These are phyloP conservation scores for Meloe dianella DNA, from an alignment of 2,888 invertebrate species.

Conservation along the genomic window DNA sequence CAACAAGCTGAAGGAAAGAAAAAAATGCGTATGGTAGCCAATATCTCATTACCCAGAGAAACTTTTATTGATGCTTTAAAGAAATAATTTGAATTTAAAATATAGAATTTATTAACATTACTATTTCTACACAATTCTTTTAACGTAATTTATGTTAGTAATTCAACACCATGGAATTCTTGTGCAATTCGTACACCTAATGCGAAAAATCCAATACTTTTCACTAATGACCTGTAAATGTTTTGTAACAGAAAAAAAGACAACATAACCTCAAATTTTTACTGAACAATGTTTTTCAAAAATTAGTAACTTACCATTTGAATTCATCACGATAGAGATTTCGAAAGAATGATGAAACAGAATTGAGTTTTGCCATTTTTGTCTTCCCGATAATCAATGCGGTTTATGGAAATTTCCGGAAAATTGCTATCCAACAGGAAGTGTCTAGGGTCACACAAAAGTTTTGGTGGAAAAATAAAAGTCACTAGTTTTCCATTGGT, in stretches of 20 bases:
- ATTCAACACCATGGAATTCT: conserved; percentile 76
- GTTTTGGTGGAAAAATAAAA: not conserved
- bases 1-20: conserved; percentile 95
- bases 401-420: not conserved
- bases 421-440: not conserved
- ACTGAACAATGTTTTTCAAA: not conserved
- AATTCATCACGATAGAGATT: conserved; percentile 29
- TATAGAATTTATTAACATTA: not conserved
- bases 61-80: conserved; percentile 93
- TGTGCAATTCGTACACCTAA: conserved; percentile 79
- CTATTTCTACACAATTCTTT: not conserved
- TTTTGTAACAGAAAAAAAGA: not conserved
- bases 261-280: conserved; percentile 29
- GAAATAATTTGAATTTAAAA: conserved; percentile 59
- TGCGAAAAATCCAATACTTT: conserved; percentile 50
- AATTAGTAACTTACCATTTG: conserved; percentile 23
- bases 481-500: not conserved
- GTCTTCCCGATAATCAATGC: not conserved
- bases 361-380: conserved; percentile 23
- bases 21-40: conserved; percentile 89
- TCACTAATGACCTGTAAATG: conserved; percentile 30
- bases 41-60: conserved; percentile 88
- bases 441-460: not conserved
- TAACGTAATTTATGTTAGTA: conserved; percentile 6
- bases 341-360: conserved; percentile 24